phyloP scores from a whole-genome alignment of 2,113 vertebrate genomes.

The Cheirogaleus medius region DNA sequence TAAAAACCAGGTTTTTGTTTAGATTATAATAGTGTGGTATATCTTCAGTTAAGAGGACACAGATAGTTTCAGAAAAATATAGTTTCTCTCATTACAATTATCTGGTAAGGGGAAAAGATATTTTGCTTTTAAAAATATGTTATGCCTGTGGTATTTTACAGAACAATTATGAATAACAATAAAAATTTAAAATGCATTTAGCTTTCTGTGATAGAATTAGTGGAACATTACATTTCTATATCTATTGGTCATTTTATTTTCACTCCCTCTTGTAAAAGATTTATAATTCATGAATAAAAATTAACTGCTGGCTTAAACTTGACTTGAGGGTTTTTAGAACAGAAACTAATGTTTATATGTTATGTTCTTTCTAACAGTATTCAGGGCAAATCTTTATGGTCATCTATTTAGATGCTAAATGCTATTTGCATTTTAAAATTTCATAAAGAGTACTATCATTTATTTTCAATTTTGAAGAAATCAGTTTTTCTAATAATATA shows the following conservation, averaged over 20 bases:
- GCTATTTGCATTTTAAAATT: slow-evolving; percentile 47
- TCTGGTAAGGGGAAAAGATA: background rate
- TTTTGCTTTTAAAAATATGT: slow-evolving; percentile 38
- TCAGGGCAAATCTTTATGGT: background rate
- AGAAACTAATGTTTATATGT: slow-evolving; percentile 50
- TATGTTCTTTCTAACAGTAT: background rate
- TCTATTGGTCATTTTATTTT: background rate
- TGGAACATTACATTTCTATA: slow-evolving; percentile 16
- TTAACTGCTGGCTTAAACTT: slow-evolving; percentile 47
- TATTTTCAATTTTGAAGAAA: slow-evolving; percentile 59
- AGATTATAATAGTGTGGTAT: background rate
- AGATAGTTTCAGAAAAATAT: background rate
- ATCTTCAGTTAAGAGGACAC: background rate
- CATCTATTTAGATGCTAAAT: slow-evolving; percentile 36
- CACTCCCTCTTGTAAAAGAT: background rate
- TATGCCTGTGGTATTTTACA: slow-evolving; percentile 30
- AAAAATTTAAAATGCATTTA: slow-evolving; percentile 43
- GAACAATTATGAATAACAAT: slow-evolving; percentile 49
- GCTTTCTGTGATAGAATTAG: slow-evolving; percentile 41
- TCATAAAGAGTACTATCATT: background rate
- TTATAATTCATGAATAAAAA: slow-evolving; percentile 63
- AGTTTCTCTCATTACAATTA: background rate
- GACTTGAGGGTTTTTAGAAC: slow-evolving; percentile 30
- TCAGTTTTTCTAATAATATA: slow-evolving; percentile 42
- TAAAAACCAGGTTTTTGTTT: slow-evolving; percentile 55